A percentile compares a stretch with the other conserved stretches of the same genome.
Evolutionary conservation across 2,797 vertebrate genomes (phyloP).

Genomic region (Poecile montanus): DNA sequence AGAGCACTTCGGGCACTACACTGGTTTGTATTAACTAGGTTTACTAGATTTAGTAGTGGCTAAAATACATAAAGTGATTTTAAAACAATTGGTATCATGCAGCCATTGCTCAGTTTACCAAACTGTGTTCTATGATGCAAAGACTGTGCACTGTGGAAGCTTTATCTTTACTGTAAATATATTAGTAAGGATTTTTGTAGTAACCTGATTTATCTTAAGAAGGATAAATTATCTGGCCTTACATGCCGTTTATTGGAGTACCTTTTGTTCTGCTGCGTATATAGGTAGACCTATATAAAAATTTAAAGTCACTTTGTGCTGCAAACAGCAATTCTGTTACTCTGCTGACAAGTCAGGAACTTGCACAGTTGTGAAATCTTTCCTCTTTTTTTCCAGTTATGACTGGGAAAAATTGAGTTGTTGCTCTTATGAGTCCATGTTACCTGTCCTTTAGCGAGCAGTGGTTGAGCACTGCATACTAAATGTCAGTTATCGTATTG

Average conservation of each 20-base stretch:
- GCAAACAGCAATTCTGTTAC: not conserved
- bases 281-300: not conserved
- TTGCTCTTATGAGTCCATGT: not conserved
- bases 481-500: not conserved
- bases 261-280: not conserved
- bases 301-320: not conserved
- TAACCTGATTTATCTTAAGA: not conserved
- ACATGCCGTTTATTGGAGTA: not conserved
- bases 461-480: not conserved
- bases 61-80: not conserved
- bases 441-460: not conserved
- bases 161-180: not conserved
- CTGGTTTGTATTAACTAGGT: not conserved
- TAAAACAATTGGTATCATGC: not conserved
- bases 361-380: not conserved
- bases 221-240: not conserved
- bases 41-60: not conserved
- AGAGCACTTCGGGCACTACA: not conserved
- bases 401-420: not conserved
- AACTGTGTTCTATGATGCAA: not conserved
- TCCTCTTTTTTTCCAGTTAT: not conserved
- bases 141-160: not conserved
- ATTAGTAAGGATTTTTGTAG: not conserved
- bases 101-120: not conserved
- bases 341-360: not conserved